Evolutionary conservation across 2,797 vertebrate genomes (phyloP), one percentile per base, ranked within the genome.

Genomic region (Myotis myotis): DNA sequence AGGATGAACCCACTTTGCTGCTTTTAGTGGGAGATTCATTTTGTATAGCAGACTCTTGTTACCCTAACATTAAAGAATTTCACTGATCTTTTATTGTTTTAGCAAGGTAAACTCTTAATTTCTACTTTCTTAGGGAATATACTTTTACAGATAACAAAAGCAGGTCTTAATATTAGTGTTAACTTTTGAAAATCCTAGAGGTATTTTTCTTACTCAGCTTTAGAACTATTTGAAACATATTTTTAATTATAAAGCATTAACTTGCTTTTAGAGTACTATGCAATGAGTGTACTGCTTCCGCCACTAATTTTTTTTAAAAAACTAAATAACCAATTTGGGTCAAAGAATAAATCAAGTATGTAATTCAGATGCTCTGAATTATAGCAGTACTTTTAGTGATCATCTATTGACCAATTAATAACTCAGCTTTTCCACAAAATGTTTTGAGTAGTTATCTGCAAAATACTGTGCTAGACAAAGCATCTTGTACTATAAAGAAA

Each of bases 1-100:
- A 97, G 96, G 92, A 95, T 91, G 94, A 96, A 96, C 92, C 96
- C 80, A 83, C 64, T 97, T 96, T 98, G 95, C 97, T 97, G 97
- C 93, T 97, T 97, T 96, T 87, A 95, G 96, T 97, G 97, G 85
- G 94, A 98, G 96, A 95, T 97, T 30, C 92, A 93, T 97, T 97
- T 98, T 98, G 91, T 98, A 97, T 96, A 95, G 94, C 95, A 98
- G 94, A 91, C 95, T 97, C 93, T 96, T 98, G 95, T 97, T 98
- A 93, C 93, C 97, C 95, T 97, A 96, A 53, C 79, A 53, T 97
- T 96, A 96, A 92, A 97, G 82, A 92, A 78, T 78, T 96, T 97
- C 87, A 89, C 91, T 95, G 95, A 91, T 97, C 94, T 64, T 88
- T 96, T 97, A 96, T 62, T 98, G 96, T 97, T 97, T 62, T 13